Base-by-base conservation (phyloP, 2,888 invertebrate genomes). In the Caenorhabditis imperialis region DNA sequence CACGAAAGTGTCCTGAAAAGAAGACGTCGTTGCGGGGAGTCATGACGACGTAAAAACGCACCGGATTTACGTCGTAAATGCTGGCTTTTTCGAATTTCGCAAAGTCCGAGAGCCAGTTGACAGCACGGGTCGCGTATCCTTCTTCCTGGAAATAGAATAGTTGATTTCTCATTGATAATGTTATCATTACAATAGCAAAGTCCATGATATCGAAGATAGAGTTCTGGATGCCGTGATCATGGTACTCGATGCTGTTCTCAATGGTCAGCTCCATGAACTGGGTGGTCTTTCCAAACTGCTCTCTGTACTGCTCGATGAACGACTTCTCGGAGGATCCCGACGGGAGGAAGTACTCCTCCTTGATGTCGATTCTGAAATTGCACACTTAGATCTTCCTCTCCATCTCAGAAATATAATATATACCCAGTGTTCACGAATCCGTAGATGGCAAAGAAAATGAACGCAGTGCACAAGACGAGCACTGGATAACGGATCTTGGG, bases 51-150 rank as follows among this genome's bases (percentile, higher is more conserved):
- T 18, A 44, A 44, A 44, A 18, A 48, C 75, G 55, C 44, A 84
- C 85, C 54, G 82, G 79, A 53, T 84, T 86, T 45, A 87, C 78
- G 42, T 86, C 85, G 55, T 88, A 88, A 54, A 86, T 84, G 50
- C 75, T 81, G 47, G 76, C 67, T 38, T 82, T 81, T 62, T 88
- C 85, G 76, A 88, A 88, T 57, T 84, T 78, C 16, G 72, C 80
- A 45, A 87, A 88, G 50, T 88, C 88, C 8, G 72, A 65, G 44
- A 88, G 75, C 88, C 88, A 88, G 50, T 81, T 84, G 48, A 85
- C 80, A 3, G 83, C 78, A 35, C 84, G 72, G 6, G 77, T 75
- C 6, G 87, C 88, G 55, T 81, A 84, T 12, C 85, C 81, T 20
- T 85, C 75, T 8, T 81, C 78, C 85, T 85, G 47, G 18, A 20